Evolutionary conservation across 2,113 vertebrate genomes (phyloP).

Genomic region (Serranochromis macrocephalus): DNA sequence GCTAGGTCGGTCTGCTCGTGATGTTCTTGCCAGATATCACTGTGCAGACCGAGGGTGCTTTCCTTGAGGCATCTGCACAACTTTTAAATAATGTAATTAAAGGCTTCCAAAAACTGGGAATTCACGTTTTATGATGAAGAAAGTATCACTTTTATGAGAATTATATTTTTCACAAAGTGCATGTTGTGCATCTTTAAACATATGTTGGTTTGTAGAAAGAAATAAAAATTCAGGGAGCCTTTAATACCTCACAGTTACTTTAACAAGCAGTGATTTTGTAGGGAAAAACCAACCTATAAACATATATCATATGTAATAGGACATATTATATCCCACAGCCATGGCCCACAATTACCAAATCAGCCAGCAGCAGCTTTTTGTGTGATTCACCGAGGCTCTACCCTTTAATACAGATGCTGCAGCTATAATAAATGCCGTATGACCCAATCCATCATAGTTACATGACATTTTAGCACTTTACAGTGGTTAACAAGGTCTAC

Average conservation of each 20-base stretch:
- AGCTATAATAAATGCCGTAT: slow-evolving; percentile 39
- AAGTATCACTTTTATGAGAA: not conserved
- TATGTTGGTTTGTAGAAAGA: not conserved
- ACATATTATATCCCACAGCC: not conserved
- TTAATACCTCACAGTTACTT: not conserved
- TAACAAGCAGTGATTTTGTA: not conserved
- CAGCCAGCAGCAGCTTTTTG: not conserved
- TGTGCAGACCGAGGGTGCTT: not conserved
- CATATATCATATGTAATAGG: not conserved
- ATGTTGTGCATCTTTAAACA: no score
- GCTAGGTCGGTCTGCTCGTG: not conserved
- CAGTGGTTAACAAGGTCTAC: slow-evolving; percentile 41
- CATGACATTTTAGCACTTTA: slow-evolving; percentile 41
- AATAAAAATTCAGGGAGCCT: not conserved
- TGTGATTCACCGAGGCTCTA: slow-evolving; percentile 30
- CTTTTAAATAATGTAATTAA: not conserved
- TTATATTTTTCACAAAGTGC: no score
- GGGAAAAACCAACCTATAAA: not conserved
- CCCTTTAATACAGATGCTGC: slow-evolving; percentile 48
- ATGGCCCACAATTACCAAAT: slow-evolving; percentile 13
- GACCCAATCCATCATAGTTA: slow-evolving; percentile 47
- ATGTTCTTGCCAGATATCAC: not conserved
- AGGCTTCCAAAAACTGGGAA: not conserved
- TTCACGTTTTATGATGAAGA: not conserved
- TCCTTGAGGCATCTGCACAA: not conserved